Evolutionary conservation across 2,888 invertebrate species (phyloP).

Genomic region (Andrena trimmerana): DNA sequence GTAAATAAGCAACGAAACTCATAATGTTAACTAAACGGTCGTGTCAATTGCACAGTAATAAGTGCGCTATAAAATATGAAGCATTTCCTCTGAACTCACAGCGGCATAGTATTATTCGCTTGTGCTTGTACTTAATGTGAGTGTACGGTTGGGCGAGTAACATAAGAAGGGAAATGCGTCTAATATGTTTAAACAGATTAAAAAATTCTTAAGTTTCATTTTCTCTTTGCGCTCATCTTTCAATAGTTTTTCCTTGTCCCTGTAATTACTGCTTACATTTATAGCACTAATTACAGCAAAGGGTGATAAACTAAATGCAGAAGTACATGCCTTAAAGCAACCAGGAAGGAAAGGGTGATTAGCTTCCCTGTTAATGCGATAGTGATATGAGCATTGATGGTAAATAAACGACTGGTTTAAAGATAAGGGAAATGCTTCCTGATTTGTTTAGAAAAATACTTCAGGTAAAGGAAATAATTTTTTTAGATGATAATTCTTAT

Average conservation of each 20-base stretch:
- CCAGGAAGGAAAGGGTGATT: no score
- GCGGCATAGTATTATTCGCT: background rate
- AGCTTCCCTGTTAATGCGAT: no score
- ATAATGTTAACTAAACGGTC: conserved; percentile 6
- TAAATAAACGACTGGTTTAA: no score
- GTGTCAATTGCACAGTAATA: background rate
- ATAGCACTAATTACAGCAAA: background rate
- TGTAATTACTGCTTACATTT: background rate
- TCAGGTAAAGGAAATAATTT: no score
- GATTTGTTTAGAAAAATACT: no score
- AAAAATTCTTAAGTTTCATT: background rate
- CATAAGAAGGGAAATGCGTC: background rate
- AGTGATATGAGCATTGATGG: no score
- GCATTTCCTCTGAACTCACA: background rate
- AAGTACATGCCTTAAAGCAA: no score
- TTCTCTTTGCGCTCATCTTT: background rate
- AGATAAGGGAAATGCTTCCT: no score
- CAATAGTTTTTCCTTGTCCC: background rate
- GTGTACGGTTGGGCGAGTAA: background rate
- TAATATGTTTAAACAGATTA: background rate
- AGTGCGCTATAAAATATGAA: background rate
- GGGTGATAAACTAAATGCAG: no score
- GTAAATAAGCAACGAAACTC: background rate
- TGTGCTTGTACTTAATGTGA: background rate
- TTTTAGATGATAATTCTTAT: no score